These are phyloP conservation scores for Arctocebus calabarensis DNA, from an alignment of 2,797 vertebrate species.

Conservation along the genomic window DNA sequence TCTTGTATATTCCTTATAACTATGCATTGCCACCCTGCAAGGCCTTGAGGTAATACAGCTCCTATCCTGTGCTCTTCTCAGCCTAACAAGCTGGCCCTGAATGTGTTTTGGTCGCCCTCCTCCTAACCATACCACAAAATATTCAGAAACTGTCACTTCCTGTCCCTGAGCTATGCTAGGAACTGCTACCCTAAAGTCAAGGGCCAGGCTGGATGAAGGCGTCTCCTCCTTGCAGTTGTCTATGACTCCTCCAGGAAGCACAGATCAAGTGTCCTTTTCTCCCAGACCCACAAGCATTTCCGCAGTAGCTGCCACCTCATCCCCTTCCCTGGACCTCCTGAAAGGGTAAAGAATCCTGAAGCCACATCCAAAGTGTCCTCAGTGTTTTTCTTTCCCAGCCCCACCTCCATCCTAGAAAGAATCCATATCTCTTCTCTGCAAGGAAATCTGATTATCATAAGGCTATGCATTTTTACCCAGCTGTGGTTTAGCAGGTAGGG, in stretches of 20 bases:
- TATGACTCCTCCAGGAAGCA: neutral
- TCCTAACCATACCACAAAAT: neutral
- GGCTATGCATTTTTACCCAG: neutral
- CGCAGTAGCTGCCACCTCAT: neutral
- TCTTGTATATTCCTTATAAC: neutral
- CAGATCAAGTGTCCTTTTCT: neutral
- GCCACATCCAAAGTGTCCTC: neutral
- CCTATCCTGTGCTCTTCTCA: neutral
- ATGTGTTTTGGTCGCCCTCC: neutral
- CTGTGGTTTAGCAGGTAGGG: neutral
- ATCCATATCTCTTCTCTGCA: neutral
- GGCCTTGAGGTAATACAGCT: neutral
- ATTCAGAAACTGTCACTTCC: neutral
- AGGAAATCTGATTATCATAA: constrained; percentile 7
- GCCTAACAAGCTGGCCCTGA: neutral
- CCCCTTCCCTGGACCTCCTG: neutral
- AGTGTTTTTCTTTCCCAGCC: neutral
- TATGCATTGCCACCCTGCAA: neutral
- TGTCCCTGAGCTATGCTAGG: neutral
- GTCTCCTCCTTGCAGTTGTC: neutral
- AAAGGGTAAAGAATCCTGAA: neutral
- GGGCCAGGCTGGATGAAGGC: neutral
- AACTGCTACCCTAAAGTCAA: neutral
- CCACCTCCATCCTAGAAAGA: neutral
- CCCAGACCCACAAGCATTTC: neutral